Conservation (phyloP, 2,797 vertebrate genomes). For the Orientallactaga sibirica region DNA sequence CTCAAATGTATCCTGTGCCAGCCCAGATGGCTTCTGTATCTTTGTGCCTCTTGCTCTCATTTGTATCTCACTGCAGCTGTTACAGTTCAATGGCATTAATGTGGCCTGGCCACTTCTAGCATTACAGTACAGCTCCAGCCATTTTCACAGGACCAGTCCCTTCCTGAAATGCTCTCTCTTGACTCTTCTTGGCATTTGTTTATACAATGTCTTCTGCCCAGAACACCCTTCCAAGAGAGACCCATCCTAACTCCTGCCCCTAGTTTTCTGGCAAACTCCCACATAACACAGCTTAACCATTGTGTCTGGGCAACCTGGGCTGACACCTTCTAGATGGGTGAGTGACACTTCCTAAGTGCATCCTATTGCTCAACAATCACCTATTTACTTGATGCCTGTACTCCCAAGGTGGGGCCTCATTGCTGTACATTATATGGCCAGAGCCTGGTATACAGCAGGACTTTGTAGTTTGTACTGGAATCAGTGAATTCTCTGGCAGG, state of each 20-base stretch:
- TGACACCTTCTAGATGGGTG: background rate
- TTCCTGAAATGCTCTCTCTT: background rate
- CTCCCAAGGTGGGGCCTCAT: background rate
- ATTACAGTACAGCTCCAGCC: background rate
- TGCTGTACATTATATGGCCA: background rate
- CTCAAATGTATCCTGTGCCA: background rate
- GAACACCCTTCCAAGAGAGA: background rate
- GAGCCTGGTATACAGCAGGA: background rate
- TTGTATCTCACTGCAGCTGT: background rate
- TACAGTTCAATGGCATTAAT: background rate
- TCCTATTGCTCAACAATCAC: background rate
- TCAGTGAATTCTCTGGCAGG: background rate
- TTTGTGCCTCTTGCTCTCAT: background rate
- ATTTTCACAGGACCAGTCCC: background rate
- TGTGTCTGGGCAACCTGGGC: rapidly evolving
- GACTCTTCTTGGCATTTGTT: background rate
- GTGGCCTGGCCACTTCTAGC: rapidly evolving
- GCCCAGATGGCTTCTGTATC: too few species aligned
- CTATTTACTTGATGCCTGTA: background rate
- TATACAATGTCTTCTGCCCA: background rate
- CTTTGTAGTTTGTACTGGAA: background rate
- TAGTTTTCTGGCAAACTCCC: background rate
- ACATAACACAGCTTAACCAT: background rate
- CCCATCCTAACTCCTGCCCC: background rate
- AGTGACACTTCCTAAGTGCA: background rate